A percentile compares a stretch with the other conserved stretches of the same genome.
phyloP scores from a whole-genome alignment of 2,888 invertebrate species.

The Rambutsinella grinnellia region DNA sequence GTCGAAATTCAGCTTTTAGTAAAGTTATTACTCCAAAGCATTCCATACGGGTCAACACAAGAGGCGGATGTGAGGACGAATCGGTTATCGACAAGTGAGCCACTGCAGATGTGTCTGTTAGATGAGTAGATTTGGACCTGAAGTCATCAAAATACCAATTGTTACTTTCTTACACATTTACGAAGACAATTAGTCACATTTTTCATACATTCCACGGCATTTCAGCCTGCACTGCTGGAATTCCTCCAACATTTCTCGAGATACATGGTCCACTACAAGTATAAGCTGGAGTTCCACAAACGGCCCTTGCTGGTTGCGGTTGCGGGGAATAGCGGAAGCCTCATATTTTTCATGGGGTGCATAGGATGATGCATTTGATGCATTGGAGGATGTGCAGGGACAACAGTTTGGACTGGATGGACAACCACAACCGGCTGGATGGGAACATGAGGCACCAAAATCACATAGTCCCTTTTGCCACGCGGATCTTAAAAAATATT shows the following conservation, averaged over 20 bases:
- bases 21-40: too few species aligned
- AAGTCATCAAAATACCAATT: too few species aligned
- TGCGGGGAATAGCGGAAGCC: background rate
- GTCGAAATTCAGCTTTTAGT: background rate
- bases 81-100: slow-evolving; percentile 82
- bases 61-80: slow-evolving; percentile 90
- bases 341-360: background rate
- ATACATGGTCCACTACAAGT: slow-evolving; percentile 47
- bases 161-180: too few species aligned
- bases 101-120: slow-evolving; percentile 89
- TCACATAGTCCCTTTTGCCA: slow-evolving; percentile 45
- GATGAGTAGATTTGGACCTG: slow-evolving; percentile 73
- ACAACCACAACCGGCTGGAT: slow-evolving; percentile 16
- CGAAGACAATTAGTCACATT: background rate
- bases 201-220: slow-evolving; percentile 46
- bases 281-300: slow-evolving; percentile 50
- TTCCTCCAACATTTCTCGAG: slow-evolving; percentile 42
- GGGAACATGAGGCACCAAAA: slow-evolving; percentile 45
- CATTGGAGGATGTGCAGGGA: too few species aligned
- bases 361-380: too few species aligned
- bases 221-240: slow-evolving; percentile 50
- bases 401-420: slow-evolving; percentile 13
- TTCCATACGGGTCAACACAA: slow-evolving; percentile 90
- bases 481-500: too few species aligned
- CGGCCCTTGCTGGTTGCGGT: background rate